A percentile compares a stretch with the other conserved stretches of the same genome.
Conservation (phyloP, 1,140 invertebrate species). For the Asbolus verrucosus region DNA sequence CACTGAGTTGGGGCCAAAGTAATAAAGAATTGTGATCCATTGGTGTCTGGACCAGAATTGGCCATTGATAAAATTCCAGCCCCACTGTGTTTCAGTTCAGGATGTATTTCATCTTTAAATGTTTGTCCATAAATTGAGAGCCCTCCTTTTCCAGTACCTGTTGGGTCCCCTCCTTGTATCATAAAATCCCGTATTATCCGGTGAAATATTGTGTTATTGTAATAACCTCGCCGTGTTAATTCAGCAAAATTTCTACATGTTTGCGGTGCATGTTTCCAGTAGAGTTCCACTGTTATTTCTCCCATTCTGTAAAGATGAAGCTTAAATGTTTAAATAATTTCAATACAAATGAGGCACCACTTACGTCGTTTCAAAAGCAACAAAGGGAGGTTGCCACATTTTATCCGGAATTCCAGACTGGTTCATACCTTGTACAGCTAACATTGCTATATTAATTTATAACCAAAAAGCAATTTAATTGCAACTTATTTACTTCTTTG, state of each 20-base stretch:
- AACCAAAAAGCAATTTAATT: too few species aligned
- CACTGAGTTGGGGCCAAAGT: constrained; percentile 97
- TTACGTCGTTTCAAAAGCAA: constrained; percentile 84
- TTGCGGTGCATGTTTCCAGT: constrained; percentile 97
- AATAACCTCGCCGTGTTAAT: constrained; percentile 91
- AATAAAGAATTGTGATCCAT: constrained; percentile 99
- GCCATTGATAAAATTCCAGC: constrained; percentile 77
- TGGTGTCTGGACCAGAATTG: constrained; percentile 95
- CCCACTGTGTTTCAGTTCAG: constrained; percentile 95
- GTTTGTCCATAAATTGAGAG: constrained; percentile 95
- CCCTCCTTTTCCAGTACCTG: constrained; percentile 94
- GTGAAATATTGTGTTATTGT: constrained; percentile 97
- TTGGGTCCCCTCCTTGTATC: constrained; percentile 97
- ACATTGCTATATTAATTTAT: too few species aligned
- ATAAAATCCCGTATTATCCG: constrained; percentile 97
- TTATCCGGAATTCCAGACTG: constrained; percentile 82
- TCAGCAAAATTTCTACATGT: constrained; percentile 98
- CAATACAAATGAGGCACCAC: constrained; percentile 54
- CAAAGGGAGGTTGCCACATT: constrained; percentile 88
- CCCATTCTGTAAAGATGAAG: constrained; percentile 84
- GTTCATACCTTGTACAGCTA: constrained; percentile 60
- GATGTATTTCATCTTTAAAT: constrained; percentile 97
- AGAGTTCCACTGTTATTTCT: constrained; percentile 90
- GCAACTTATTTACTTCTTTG: too few species aligned
- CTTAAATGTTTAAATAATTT: constrained; percentile 13